Percentiles rank a stretch among this genome's conserved stretches.
These are phyloP conservation scores for Verasper variegatus DNA, from an alignment of 2,113 vertebrate species.

Conservation along the genomic window DNA sequence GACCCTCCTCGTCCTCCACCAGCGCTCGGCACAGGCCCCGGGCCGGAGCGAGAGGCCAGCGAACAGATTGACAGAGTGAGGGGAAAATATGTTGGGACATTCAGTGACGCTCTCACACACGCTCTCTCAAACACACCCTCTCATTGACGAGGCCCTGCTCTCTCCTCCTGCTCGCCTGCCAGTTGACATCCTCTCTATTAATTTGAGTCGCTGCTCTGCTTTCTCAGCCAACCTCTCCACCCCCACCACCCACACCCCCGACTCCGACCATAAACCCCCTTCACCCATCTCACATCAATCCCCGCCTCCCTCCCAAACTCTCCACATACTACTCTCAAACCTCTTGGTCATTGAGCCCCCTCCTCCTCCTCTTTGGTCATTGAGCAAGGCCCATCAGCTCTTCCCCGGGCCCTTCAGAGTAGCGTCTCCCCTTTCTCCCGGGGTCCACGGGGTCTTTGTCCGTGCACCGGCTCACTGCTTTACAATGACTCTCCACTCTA, in stretches of 20 bases:
- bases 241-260: conserved; percentile 34
- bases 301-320: conserved; percentile 65
- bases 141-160: conserved; percentile 66
- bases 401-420: conserved; percentile 85
- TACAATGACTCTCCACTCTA: conserved; percentile 99
- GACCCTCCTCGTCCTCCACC: conserved; percentile 25
- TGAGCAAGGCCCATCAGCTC: conserved; percentile 85
- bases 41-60: conserved; percentile 41
- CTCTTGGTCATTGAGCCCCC: conserved; percentile 76
- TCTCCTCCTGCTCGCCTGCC: conserved; percentile 76
- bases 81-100: conserved; percentile 74
- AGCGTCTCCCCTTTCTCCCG: conserved; percentile 84
- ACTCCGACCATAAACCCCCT: conserved; percentile 60
- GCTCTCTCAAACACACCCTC: conserved; percentile 66
- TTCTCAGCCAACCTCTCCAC: conserved; percentile 55
- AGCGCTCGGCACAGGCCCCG: conserved; percentile 19
- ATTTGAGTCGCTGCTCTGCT: conserved; percentile 68
- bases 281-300: conserved; percentile 71
- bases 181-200: conserved; percentile 77
- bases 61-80: conserved; percentile 66
- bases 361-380: conserved; percentile 77
- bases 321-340: conserved; percentile 61
- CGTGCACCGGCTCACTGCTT: conserved; percentile 93
- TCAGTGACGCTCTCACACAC: conserved; percentile 56
- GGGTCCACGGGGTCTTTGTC: conserved; percentile 90